phyloP scores from a whole-genome alignment of 1,140 invertebrate genomes.

The Drosophila biarmipes region DNA sequence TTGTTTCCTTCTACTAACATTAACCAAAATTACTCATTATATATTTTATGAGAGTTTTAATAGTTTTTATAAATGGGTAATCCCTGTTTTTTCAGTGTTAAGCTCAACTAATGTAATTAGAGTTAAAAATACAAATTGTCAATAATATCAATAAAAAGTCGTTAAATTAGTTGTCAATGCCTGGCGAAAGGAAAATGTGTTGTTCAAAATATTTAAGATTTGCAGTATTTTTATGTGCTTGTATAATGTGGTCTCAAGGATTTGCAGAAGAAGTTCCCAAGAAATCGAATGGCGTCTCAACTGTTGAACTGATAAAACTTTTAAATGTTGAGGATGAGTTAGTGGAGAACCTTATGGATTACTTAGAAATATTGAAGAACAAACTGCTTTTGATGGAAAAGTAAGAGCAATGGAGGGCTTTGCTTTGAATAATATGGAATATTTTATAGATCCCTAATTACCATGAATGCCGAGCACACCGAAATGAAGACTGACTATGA shows the following conservation, averaged over 20 bases:
- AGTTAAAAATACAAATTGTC: background rate
- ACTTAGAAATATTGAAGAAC: conserved; percentile 6
- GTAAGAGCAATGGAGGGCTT: background rate
- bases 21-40: too few species aligned
- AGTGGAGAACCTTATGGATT: conserved; percentile 15
- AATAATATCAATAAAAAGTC: background rate
- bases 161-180: background rate
- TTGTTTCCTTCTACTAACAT: too few species aligned
- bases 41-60: background rate
- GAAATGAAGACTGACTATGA: conserved; percentile 12
- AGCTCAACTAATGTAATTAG: background rate
- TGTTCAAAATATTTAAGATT: background rate
- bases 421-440: rapidly evolving
- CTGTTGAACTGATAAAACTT: conserved; percentile 10
- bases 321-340: conserved; percentile 28
- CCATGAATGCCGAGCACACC: background rate
- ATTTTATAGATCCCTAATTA: conserved; percentile 6
- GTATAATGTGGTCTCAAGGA: background rate
- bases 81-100: background rate
- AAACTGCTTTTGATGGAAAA: conserved; percentile 17
- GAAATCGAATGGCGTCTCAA: conserved; percentile 15
- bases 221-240: background rate
- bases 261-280: background rate
- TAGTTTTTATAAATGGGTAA: background rate
- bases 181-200: conserved; percentile 3